Conservation (phyloP, 64 coral and sea anemone species). For the Pocillopora damicornis region DNA sequence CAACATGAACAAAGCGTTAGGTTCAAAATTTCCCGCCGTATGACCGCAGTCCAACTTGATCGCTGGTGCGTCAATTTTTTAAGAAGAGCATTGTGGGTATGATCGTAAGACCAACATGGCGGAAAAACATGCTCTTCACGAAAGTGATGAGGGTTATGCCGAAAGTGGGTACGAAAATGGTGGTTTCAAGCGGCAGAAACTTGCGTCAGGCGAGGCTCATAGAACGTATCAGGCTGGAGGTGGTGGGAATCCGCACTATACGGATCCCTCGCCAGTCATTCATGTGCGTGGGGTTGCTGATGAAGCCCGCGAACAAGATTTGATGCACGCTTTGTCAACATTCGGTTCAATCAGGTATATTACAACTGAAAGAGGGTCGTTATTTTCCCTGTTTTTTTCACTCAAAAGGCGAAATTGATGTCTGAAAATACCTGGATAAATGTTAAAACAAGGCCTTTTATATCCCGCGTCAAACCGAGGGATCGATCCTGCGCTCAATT, state of each 20-base stretch:
- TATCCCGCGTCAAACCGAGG: too few species aligned
- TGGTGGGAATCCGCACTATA: conserved; percentile 53
- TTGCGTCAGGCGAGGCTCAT: conserved; percentile 4
- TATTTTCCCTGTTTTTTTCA: not conserved
- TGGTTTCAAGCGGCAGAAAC: conserved; percentile 50
- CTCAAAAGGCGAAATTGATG: not conserved
- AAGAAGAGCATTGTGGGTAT: conserved; percentile 9
- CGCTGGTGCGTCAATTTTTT: not conserved
- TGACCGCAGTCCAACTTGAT: conserved; percentile 15
- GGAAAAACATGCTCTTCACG: conserved; percentile 58
- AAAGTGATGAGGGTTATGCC: conserved; percentile 17
- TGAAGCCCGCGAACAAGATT: conserved; percentile 84
- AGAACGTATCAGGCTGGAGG: not conserved
- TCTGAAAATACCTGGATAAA: too few species aligned
- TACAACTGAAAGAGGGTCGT: not conserved
- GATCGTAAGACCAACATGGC: conserved; percentile 42
- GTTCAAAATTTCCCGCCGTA: conserved; percentile 68
- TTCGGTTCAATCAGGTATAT: conserved; percentile 81
- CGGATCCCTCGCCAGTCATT: conserved; percentile 78
- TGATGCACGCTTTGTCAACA: conserved; percentile 54
- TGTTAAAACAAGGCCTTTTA: too few species aligned
- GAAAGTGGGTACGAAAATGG: conserved; percentile 54
- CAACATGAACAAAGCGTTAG: conserved; percentile 39
- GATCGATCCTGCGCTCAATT: too few species aligned
- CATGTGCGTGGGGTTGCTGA: conserved; percentile 90